Conservation (phyloP, 2,888 invertebrate genomes). For the Hecatera dysodea region DNA sequence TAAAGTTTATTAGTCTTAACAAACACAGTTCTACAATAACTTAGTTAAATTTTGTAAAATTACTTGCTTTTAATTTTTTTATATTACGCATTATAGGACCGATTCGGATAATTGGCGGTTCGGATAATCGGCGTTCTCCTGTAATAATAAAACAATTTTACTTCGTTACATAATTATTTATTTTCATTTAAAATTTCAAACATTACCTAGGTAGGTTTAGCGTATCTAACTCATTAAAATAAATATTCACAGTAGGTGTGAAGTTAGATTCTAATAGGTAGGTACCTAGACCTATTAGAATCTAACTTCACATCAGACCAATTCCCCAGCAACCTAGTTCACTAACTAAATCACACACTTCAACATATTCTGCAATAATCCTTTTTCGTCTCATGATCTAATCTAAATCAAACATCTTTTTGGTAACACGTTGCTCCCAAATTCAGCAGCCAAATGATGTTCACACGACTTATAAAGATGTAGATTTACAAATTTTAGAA, state of each 20-base stretch:
- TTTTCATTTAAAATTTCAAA: too few relatives aligned
- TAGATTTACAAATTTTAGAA: constrained; percentile 30
- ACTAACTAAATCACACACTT: constrained; percentile 26
- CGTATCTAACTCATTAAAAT: neutral
- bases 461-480: constrained; percentile 35
- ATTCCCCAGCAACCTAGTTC: constrained; percentile 37
- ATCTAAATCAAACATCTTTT: constrained; percentile 49
- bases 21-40: too few relatives aligned
- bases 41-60: too few relatives aligned
- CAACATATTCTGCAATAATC: constrained; percentile 33
- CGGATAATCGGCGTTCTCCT: too few relatives aligned
- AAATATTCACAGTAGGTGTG: constrained; percentile 11
- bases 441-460: constrained; percentile 29
- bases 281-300: too few relatives aligned
- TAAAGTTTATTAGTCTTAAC: too few relatives aligned
- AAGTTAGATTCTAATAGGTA: too few relatives aligned
- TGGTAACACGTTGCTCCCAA: constrained; percentile 23
- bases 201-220: neutral
- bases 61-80: too few relatives aligned
- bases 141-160: too few relatives aligned
- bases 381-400: constrained; percentile 36
- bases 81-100: too few relatives aligned
- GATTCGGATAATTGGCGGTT: too few relatives aligned
- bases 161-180: too few relatives aligned
- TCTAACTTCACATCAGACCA: constrained; percentile 42